Evolutionary conservation across 1,140 invertebrate species (phyloP).

Genomic region (Plutomurus gul): DNA sequence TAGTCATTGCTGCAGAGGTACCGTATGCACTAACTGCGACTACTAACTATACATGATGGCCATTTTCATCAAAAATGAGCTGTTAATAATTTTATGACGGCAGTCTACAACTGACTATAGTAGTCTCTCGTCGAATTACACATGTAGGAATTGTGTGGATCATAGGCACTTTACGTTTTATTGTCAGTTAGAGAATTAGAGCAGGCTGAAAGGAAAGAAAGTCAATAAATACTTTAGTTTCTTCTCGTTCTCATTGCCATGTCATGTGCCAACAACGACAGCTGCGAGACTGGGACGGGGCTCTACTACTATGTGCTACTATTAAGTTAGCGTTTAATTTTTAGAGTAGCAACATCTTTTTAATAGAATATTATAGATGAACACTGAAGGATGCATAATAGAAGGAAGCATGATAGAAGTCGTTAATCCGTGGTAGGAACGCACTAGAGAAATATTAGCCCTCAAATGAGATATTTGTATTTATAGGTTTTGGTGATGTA

Average conservation of each 20-base stretch:
- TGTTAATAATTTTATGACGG: slow-evolving; percentile 12
- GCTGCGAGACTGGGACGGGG: too few relatives aligned
- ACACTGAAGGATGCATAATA: too few relatives aligned
- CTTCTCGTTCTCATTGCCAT: not conserved
- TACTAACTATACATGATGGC: not conserved
- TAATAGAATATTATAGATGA: too few relatives aligned
- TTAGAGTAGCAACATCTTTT: too few relatives aligned
- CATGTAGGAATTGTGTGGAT: not conserved
- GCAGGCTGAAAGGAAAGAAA: not conserved
- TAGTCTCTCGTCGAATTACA: not conserved
- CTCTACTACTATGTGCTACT: too few relatives aligned
- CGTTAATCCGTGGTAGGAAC: too few relatives aligned
- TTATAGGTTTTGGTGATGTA: too few relatives aligned
- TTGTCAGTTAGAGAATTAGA: not conserved
- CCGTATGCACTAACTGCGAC: not conserved
- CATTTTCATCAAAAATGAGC: slow-evolving; percentile 7
- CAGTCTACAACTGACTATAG: not conserved
- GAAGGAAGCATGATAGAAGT: too few relatives aligned
- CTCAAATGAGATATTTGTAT: too few relatives aligned
- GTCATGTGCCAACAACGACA: not conserved
- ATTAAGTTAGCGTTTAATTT: too few relatives aligned
- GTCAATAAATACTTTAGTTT: slow-evolving; percentile 17
- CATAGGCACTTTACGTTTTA: not conserved
- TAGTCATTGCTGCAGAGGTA: not conserved
- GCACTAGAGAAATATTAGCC: too few relatives aligned